Evolutionary conservation across 37 sponge, comb jelly and placozoan genomes (phyloP).

Genomic region (Chondrosia reniformis): DNA sequence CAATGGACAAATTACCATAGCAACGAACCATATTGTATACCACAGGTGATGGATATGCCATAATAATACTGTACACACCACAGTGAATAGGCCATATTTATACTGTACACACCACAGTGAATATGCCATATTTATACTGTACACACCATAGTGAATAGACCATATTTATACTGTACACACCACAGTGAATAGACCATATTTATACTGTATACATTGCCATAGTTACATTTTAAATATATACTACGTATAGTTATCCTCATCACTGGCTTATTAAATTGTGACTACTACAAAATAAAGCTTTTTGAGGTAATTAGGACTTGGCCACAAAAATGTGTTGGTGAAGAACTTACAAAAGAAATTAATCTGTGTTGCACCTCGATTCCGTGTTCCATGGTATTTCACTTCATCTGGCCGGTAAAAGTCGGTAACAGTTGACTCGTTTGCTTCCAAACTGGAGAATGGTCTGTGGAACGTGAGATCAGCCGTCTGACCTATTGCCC

Average conservation of each 20-base stretch:
- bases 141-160: not conserved
- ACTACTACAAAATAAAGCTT: too few relatives aligned
- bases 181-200: not conserved
- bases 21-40: too few relatives aligned
- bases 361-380: slow-evolving; percentile 7
- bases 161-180: not conserved
- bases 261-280: too few relatives aligned
- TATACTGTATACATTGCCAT: not conserved
- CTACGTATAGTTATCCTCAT: too few relatives aligned
- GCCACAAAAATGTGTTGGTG: too few relatives aligned
- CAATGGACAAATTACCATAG: too few relatives aligned
- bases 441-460: not conserved
- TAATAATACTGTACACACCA: not conserved
- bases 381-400: slow-evolving; percentile 37
- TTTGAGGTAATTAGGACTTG: too few relatives aligned
- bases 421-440: slow-evolving; percentile 3
- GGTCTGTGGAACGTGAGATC: not conserved
- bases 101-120: too few relatives aligned
- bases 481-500: slow-evolving; percentile 31
- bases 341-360: slow-evolving; percentile 27
- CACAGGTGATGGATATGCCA: too few relatives aligned
- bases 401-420: slow-evolving; percentile 41
- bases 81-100: too few relatives aligned
- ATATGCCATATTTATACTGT: not conserved
- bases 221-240: too few relatives aligned